Base-by-base conservation (phyloP, 64 coral and sea anemone species). In the Porites lutea region DNA sequence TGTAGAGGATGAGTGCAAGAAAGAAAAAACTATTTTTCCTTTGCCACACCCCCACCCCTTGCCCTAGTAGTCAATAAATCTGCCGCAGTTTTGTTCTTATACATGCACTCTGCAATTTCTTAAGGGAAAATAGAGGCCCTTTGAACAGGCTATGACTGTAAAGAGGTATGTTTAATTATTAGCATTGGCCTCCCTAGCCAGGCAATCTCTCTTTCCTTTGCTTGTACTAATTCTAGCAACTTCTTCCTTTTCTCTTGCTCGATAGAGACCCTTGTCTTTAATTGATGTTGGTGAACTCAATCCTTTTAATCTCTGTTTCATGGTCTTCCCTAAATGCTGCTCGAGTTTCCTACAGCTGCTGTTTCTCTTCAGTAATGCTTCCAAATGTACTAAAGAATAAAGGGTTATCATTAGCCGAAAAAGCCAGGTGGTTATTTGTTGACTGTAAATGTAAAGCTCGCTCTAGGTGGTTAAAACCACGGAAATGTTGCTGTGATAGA, bases 191-290 rank as follows among this genome's bases (percentile, higher is more conserved):
- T n/a, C n/a, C n/a, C n/a, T n/a, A 73, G 71, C 47, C 27, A 73
- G 71, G 10, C 11, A 73, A 73, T 14, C 71, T 73, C 71, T 73
- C 71, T 71, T 71, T 73, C 71, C 71, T 73, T 73, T 73, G 71
- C 45, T 73, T 49, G 44, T 44, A 73, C 5, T 13, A 73, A 11
- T 73, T 73, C 71, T 73, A 46, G 71, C 13, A 73, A 73, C 45
- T 73, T 73, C 71, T 73, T 44, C 45, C 71, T 73, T 73, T 73
- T 43, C 12, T 73, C 13, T 43, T 73, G 44, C 45, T 46, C 71
- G 13, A 46, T 73, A 1, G 45, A 73, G 14, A 44, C 71, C 71
- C 71, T 48, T 74, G 71, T 47, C 71, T 74, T 74, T 13, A 74
- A 44, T 44, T 73, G 27, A 47, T 73, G 71, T 73, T 73, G 22